Evolutionary conservation across 2,113 vertebrate genomes (phyloP), one percentile per base, ranked within the genome.

Genomic region (Taurulus bubalis): DNA sequence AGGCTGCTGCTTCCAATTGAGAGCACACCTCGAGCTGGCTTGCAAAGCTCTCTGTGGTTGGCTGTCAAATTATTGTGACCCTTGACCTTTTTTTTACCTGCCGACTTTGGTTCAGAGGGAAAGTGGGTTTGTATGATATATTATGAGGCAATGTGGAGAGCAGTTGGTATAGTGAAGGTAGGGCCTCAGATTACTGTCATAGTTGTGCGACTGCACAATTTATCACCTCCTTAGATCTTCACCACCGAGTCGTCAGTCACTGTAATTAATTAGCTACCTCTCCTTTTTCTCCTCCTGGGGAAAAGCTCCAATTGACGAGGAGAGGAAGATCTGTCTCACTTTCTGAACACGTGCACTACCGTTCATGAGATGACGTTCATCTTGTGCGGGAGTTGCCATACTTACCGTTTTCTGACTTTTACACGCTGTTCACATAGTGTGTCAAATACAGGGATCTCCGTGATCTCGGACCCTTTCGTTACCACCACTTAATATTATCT

Each of bases 201-300:
- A 76, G 79, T 68, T 71, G 59, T 40, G 38, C 75, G 22, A 12
- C 71, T 8, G 75, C 71, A 69, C 84, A 73, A 84, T 92, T 84
- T 66, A 80, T 93, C 90, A 91, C 79, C 30, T 77, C 80, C 83
- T 80, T 69, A 83, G 71, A 89, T 82, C 77, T 82, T 70, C 71
- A 60, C 59, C n/a, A 42, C 73, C 1, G 68, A 88, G 78, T 90
- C 83, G 69, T 89, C 89, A 86, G 62, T 91, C 91, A 80, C 32
- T 72, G 86, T 87, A 90, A 92, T 91, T 88, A 88, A 92, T 91
- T 87, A 91, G 73, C 85, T 75, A 32, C 77, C 71, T 71, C 66
- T 79, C 38, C 70, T 72, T 81, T 68, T 63, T 69, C 60, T 85
- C 49, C 69, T 84, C 68, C 64, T 71, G 47, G 51, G 42, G 34